Evolutionary conservation across 2,113 vertebrate genomes (phyloP), one percentile per base, ranked within the genome.

Genomic region (Astur gentilis): DNA sequence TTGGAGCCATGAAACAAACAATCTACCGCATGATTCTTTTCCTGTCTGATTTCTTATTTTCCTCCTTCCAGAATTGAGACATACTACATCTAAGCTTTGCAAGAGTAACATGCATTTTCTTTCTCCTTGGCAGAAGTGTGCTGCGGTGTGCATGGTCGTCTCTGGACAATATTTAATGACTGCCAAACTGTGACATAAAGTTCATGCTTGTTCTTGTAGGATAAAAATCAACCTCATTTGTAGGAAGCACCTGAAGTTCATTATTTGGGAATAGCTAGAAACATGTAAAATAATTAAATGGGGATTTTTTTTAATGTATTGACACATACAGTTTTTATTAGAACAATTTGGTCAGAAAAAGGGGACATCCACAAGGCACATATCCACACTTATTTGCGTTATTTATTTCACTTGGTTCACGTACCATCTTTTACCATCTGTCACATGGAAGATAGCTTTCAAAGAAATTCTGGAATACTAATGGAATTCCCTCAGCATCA

Each of bases 381-480:
- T 29, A 90, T 52, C 67, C 50, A 84, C 21, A 25, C 31, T 91
- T 96, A 87, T 78, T 91, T 94, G 36, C 64, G 84, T 94, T 95
- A 94, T 78, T 93, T 92, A 87, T 97, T 96, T 91, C 42, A 87
- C 57, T 87, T 87, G 25, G n/a, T 87, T 81, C 80, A 49, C 82
- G 52, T 52, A 93, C 62, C 31, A 54, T 87, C 45, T 87, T 95
- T 87, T 92, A 58, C 89, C 77, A 89, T 95, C 92, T 96, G 94
- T 87, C 83, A 82, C 22, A 91, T 67, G 70, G 91, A 97, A 75
- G 72, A 96, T 40, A 82, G 40, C 36, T 96, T 93, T 97, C 87
- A 94, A 91, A 92, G 69, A 94, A 94, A 95, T 95, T 95, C 69
- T 94, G 62, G 87, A 95, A 93, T 94, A 89, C 79, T 93, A 95